phyloP scores from a whole-genome alignment of 1,140 invertebrate species.

The Drosophila ananassae region DNA sequence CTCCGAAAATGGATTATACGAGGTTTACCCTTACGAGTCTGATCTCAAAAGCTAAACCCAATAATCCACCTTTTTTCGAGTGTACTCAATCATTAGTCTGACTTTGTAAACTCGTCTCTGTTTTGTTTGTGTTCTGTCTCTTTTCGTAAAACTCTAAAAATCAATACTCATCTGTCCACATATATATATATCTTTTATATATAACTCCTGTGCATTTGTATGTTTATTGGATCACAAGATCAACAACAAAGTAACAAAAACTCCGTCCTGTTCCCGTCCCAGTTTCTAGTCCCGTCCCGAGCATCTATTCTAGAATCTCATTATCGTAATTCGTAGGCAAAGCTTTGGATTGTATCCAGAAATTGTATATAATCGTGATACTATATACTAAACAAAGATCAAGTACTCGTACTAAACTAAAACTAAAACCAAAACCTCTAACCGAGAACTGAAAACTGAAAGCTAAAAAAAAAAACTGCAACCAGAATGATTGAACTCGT shows the following conservation, averaged over 20 bases:
- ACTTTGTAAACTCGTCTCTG: conserved; percentile 24
- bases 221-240: conserved; percentile 3
- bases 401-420: conserved; percentile 25
- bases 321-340: conserved; percentile 31
- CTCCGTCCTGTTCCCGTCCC: conserved; percentile 8
- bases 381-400: conserved; percentile 22
- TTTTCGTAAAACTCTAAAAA: conserved; percentile 6
- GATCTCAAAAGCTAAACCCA: neutral
- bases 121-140: conserved; percentile 30
- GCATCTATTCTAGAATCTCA: conserved; percentile 7
- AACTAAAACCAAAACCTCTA: conserved; percentile 19
- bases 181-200: conserved; percentile 2
- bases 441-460: conserved; percentile 11
- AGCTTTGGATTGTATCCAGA: conserved; percentile 30
- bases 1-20: neutral
- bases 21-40: neutral
- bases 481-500: conserved; percentile 79
- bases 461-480: conserved; percentile 30
- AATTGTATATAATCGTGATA: conserved; percentile 31
- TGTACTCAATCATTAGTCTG: neutral
- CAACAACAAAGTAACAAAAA: neutral
- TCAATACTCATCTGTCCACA: conserved; percentile 30
- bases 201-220: neutral
- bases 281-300: neutral
- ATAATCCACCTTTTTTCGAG: neutral